A percentile compares a stretch with the other conserved stretches of the same genome.
Conservation (phyloP, 2,113 vertebrate species). For the Menidia beryllina region DNA sequence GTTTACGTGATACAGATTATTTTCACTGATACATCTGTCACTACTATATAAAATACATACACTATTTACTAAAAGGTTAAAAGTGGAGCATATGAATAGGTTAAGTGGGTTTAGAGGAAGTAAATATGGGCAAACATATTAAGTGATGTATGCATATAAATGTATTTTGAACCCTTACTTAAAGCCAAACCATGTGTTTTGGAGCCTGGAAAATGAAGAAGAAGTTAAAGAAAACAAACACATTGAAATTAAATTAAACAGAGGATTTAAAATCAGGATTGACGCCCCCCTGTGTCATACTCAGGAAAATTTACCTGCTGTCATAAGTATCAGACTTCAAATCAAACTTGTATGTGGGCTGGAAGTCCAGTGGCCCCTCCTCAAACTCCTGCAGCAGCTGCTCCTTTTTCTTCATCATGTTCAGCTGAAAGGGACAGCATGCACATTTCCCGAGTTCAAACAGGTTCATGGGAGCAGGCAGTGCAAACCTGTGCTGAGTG, state of each 20-base stretch:
- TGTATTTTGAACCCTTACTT: constrained; percentile 79
- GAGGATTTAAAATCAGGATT: neutral
- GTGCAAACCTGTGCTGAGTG: neutral
- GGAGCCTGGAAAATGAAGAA: constrained; percentile 78
- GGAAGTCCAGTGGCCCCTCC: constrained; percentile 91
- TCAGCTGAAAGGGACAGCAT: constrained; percentile 81
- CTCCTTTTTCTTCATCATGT: constrained; percentile 88
- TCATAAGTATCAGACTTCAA: constrained; percentile 89
- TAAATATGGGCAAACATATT: constrained; percentile 10
- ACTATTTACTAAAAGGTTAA: constrained; percentile 15
- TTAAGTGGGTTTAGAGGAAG: constrained; percentile 10
- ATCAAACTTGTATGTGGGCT: constrained; percentile 96
- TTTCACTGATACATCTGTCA: neutral
- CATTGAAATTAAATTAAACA: neutral
- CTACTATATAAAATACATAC: neutral
- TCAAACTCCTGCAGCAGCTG: constrained; percentile 88
- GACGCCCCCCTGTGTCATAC: neutral
- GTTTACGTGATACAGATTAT: neutral
- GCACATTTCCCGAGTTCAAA: neutral
- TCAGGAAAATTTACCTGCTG: constrained; percentile 79
- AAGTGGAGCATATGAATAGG: constrained; percentile 8
- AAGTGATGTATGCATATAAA: constrained; percentile 16
- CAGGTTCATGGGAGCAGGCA: neutral
- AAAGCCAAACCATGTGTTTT: constrained; percentile 85
- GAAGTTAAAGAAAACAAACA: constrained; percentile 23